Base-by-base conservation (phyloP, 2,113 vertebrate species). In the Microcebus jonahi region DNA sequence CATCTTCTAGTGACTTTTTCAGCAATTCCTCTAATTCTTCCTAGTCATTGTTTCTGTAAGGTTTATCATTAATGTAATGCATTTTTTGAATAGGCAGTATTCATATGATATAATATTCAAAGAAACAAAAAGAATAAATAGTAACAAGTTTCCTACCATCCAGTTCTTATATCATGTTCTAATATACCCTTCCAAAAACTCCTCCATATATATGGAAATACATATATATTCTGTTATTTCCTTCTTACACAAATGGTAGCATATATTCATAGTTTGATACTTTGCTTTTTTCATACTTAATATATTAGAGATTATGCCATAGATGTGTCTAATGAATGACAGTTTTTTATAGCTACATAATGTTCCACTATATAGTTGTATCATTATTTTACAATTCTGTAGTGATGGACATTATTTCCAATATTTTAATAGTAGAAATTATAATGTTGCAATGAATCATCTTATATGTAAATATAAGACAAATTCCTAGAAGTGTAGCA, bases 341-440 rank as follows among this genome's bases (percentile, higher is more conserved):
- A 76, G n/a, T 50, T 86, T 95, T 94, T 82, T 91, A 88, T 6
- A 94, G 57, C 57, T 86, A 8, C 13, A 25, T 77, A 94, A 65
- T 87, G 86, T 65, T 86, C 88, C 14, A 94, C 53, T 90, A 0
- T 89, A 50, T 42, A 68, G 25, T 80, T 87, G 39, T 11, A 36
- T 73, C 27, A 68, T 94, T 97, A 83, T 81, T 82, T 75, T 91
- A 65, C 9, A 95, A 25, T 87, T 36, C 29, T 94, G 17, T 88
- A 5, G 39, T 90, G 34, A 55, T 27, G 45, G 75, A 80, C 50
- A 80, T 59, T 91, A 83, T 70, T 90, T 94, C 77, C 70, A 87
- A 90, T 73, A 90, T 31, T 82, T 90, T 65, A 75, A 20, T 88
- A 89, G 75, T 93, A 89, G 48, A 87, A 86, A 83, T 96, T 95